Evolutionary conservation across 2,113 vertebrate genomes (phyloP).

Genomic region (Macroglossus sobrinus): DNA sequence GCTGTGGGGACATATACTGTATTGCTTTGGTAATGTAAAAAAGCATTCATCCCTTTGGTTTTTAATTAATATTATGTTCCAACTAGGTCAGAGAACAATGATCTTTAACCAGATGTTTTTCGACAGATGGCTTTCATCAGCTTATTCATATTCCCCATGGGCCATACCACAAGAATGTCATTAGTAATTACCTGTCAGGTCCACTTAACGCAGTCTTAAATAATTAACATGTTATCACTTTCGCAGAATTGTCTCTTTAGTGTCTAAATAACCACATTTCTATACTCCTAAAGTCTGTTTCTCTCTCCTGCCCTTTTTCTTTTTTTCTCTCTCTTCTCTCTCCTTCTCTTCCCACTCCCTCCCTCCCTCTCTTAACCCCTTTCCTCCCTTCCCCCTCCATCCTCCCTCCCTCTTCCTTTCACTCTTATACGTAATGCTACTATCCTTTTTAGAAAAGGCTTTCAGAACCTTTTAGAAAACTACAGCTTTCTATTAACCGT

Average conservation of each 20-base stretch:
- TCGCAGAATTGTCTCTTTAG: background rate
- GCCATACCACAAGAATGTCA: background rate
- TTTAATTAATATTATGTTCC: slow-evolving; percentile 56
- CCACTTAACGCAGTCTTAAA: slow-evolving; percentile 37
- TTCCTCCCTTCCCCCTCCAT: no score
- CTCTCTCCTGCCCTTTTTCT: background rate
- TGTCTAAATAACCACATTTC: background rate
- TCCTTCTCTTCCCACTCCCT: fast-evolving
- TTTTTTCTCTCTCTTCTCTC: background rate
- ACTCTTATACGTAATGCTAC: background rate
- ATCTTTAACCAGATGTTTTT: slow-evolving; percentile 60
- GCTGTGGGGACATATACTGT: background rate
- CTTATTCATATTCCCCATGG: background rate
- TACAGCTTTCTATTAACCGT: background rate
- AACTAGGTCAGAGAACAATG: background rate
- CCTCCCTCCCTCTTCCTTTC: no score
- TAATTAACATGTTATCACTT: slow-evolving; percentile 46
- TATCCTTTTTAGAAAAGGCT: background rate
- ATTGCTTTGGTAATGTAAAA: background rate
- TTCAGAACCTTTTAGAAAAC: background rate
- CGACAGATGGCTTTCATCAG: slow-evolving; percentile 50
- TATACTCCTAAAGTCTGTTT: background rate
- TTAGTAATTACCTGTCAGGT: slow-evolving; percentile 51
- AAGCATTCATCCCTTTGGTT: background rate
- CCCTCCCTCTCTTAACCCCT: no score